Evolutionary conservation across 2,113 vertebrate species (phyloP), one percentile per base, ranked within the genome.

Genomic region (Eurypyga helias): DNA sequence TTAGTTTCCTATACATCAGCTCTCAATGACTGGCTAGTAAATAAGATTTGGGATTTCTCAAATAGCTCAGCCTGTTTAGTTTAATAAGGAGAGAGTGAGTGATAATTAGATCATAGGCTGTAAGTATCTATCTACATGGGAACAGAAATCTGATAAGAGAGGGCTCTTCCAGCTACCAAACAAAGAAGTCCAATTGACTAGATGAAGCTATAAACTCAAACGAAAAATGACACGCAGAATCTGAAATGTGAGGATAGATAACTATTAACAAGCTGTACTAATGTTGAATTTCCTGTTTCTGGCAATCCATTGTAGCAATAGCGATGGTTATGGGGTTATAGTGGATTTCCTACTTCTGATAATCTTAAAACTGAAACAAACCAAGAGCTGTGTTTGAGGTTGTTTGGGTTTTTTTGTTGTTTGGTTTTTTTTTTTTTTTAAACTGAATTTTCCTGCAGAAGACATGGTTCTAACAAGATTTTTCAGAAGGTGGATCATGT

Each of bases 1-100:
- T 83, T 70, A 2, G 0, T 89, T 89, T 83, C 23, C 58, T 70
- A 2, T 34, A 41, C 14, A 73, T 77, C 71, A 83, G 31, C 26
- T 33, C 60, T 83, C 36, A 67, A 73, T 92, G 82, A 46, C 49
- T 61, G 54, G 45, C 11, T 86, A 87, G 90, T 51, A 72, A 92
- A 86, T 57, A 58, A 86, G 83, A 65, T 78, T 73, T 90, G 89
- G 33, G 67, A 83, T 83, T 77, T 83, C 91, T 83, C 38, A 34
- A 77, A 60, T 49, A 86, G 66, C 49, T 88, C 76, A 70, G 24
- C 11, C 76, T 77, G 13, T 96, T 95, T 66, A 78, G 19, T 49
- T 92, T 77, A 90, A 93, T 54, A 89, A 86, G 54, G 51, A 86
- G 34, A 64, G 34, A 72, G 9, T 36, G 34, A 72, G 9, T 36